These are phyloP conservation scores for Thyatira batis DNA, from an alignment of 2,888 invertebrate species.

Conservation along the genomic window DNA sequence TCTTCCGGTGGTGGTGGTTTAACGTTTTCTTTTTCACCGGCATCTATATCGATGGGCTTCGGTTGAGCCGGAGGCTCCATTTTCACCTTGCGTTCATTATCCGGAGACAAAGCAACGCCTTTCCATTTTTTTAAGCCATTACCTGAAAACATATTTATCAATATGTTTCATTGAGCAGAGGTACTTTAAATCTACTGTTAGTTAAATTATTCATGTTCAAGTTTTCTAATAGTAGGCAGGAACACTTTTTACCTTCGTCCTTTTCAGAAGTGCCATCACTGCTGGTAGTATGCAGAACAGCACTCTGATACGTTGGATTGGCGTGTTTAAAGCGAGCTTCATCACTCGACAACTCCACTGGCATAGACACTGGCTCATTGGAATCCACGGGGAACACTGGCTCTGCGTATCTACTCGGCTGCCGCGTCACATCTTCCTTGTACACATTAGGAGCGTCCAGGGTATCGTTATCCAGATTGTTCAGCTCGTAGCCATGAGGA, in stretches of 20 bases:
- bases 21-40: slow-evolving; percentile 70
- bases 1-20: slow-evolving; percentile 58
- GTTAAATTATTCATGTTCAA: no score
- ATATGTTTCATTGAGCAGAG: no score
- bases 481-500: slow-evolving; percentile 85
- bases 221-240: no score
- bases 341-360: slow-evolving; percentile 62
- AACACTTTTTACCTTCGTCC: slow-evolving; percentile 62
- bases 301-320: slow-evolving; percentile 89
- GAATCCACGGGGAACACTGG: slow-evolving; percentile 69
- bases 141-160: slow-evolving; percentile 49
- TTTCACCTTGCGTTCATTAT: slow-evolving; percentile 78
- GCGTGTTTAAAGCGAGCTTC: slow-evolving; percentile 85
- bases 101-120: slow-evolving; percentile 87
- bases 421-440: slow-evolving; percentile 69
- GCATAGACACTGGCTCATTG: slow-evolving; percentile 74
- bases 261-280: slow-evolving; percentile 64
- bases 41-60: slow-evolving; percentile 47
- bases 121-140: slow-evolving; percentile 90
- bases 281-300: slow-evolving; percentile 83
- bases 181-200: neutral
- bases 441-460: slow-evolving; percentile 83
- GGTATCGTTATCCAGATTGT: slow-evolving; percentile 85
- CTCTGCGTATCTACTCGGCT: slow-evolving; percentile 50
- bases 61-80: slow-evolving; percentile 38